Evolutionary conservation across 1,140 invertebrate genomes (phyloP).

Genomic region (Cardiocondyla obscurior): DNA sequence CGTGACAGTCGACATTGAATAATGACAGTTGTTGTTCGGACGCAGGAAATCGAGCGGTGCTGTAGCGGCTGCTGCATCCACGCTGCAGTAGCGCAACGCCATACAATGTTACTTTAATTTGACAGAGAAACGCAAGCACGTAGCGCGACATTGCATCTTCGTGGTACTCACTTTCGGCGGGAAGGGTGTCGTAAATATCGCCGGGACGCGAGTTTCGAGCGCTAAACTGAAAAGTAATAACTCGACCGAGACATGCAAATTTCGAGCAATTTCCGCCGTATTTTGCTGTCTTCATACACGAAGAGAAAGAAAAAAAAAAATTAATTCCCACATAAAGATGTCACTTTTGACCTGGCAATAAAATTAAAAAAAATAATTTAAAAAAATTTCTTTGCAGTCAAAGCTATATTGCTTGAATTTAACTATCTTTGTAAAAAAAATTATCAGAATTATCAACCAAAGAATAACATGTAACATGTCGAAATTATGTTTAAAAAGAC

Average conservation of each 20-base stretch:
- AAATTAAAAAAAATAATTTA: too few relatives aligned
- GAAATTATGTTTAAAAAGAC: constrained; percentile 25
- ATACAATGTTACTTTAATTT: constrained; percentile 55
- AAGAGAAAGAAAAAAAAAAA: neutral
- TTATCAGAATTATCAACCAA: too few relatives aligned
- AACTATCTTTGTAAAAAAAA: neutral
- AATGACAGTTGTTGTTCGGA: constrained; percentile 54
- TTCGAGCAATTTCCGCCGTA: neutral
- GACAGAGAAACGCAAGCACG: constrained; percentile 21
- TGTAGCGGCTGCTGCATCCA: neutral
- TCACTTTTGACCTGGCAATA: neutral
- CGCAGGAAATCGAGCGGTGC: constrained; percentile 30
- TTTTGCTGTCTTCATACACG: neutral
- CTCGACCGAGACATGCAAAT: neutral
- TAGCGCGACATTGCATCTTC: neutral
- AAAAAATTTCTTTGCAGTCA: neutral
- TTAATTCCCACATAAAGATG: neutral
- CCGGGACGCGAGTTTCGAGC: neutral
- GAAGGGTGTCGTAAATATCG: constrained; percentile 35
- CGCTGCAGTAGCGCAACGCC: constrained; percentile 7
- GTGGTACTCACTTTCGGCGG: neutral
- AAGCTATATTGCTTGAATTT: neutral
- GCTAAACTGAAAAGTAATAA: constrained; percentile 40
- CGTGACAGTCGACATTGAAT: constrained; percentile 54
- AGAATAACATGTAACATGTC: neutral